These are phyloP conservation scores for Falco cherrug DNA, from an alignment of 2,797 vertebrate genomes.

Conservation along the genomic window DNA sequence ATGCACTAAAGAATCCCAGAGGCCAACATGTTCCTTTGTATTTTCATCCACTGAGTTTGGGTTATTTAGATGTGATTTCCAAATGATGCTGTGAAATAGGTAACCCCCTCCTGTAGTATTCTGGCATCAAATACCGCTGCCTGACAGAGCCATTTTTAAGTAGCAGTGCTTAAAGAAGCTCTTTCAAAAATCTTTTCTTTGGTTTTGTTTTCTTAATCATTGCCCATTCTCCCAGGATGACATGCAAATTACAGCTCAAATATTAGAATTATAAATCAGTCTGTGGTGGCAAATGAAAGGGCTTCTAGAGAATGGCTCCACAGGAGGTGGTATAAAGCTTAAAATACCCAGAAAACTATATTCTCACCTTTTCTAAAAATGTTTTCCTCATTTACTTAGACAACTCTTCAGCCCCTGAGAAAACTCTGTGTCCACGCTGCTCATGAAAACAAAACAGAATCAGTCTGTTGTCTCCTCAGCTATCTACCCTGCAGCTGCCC, in stretches of 20 bases:
- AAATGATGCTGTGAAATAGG: background rate
- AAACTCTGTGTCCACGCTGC: background rate
- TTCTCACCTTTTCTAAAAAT: background rate
- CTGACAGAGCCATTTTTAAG: background rate
- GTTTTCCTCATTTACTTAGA: constrained; percentile 1
- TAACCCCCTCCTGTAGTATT: background rate
- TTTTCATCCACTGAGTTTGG: background rate
- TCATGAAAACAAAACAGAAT: constrained; percentile 54
- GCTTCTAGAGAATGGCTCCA: background rate
- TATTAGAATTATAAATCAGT: constrained; percentile 57
- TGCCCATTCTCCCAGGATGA: constrained; percentile 28
- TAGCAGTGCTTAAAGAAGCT: background rate
- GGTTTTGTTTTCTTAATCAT: constrained; percentile 12
- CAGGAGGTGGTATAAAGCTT: background rate
- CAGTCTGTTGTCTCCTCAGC: constrained; percentile 1
- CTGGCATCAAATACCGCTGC: background rate
- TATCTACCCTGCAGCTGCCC: background rate
- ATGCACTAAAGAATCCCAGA: background rate
- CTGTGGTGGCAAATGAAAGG: background rate
- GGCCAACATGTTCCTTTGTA: background rate
- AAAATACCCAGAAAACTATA: constrained; percentile 20
- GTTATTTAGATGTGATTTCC: background rate
- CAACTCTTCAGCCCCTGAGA: background rate
- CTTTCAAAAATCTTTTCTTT: background rate
- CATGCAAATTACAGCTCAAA: constrained; percentile 53